A percentile compares a stretch with the other conserved stretches of the same genome.
Evolutionary conservation across 2,888 invertebrate genomes (phyloP).

Genomic region (Acrobeloides nanus): DNA sequence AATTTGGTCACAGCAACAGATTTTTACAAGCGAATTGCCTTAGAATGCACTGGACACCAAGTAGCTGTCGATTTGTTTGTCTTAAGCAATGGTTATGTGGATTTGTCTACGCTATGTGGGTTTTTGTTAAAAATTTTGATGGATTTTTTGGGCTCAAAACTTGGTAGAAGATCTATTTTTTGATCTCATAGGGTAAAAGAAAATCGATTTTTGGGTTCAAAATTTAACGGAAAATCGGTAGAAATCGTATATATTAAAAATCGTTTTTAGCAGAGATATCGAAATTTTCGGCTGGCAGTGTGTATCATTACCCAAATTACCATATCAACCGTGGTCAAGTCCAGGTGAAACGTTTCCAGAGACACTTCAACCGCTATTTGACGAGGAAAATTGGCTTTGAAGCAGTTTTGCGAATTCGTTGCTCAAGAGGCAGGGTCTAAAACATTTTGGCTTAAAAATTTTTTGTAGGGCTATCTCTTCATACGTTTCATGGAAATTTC

Average conservation of each 20-base stretch:
- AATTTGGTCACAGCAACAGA: constrained; percentile 96
- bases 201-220: no score
- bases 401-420: constrained; percentile 92
- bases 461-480: constrained; percentile 74
- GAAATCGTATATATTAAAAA: no score
- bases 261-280: constrained; percentile 69
- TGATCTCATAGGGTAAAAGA: no score
- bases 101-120: constrained; percentile 68
- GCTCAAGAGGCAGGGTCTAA: constrained; percentile 66
- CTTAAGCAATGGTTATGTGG: constrained; percentile 82
- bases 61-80: constrained; percentile 78
- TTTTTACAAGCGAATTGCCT: constrained; percentile 87
- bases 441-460: constrained; percentile 6
- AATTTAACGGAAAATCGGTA: no score
- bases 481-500: constrained; percentile 98
- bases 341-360: constrained; percentile 69
- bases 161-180: background rate
- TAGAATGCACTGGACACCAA: constrained; percentile 79
- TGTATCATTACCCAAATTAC: constrained; percentile 78
- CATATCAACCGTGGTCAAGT: constrained; percentile 67
- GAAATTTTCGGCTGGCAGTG: constrained; percentile 85
- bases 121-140: background rate
- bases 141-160: background rate
- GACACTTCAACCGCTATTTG: constrained; percentile 76
- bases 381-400: constrained; percentile 96